These are phyloP conservation scores for Colossoma macropomum DNA, from an alignment of 2,113 vertebrate species.

Conservation along the genomic window DNA sequence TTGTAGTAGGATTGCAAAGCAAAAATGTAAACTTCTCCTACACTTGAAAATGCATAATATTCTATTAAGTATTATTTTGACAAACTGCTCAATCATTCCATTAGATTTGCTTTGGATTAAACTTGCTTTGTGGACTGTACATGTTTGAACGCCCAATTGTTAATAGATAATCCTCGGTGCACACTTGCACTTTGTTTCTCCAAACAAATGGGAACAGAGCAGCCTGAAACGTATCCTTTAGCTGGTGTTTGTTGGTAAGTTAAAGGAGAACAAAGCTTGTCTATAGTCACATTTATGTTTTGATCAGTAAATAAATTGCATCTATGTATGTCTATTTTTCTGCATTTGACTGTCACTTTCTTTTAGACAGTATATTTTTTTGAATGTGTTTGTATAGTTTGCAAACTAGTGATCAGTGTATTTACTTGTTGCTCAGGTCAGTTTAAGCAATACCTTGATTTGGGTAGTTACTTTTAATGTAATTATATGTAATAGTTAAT, in stretches of 20 bases:
- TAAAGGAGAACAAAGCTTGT: background rate
- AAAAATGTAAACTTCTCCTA: background rate
- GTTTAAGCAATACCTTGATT: background rate
- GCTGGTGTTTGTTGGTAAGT: constrained; percentile 50
- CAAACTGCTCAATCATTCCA: background rate
- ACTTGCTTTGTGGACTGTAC: constrained; percentile 14
- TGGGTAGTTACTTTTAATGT: too few relatives aligned
- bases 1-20: background rate
- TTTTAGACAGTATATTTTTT: background rate
- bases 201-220: constrained; percentile 64
- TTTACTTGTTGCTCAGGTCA: background rate
- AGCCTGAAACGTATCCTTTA: background rate
- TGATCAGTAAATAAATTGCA: background rate
- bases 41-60: background rate
- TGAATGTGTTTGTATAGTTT: background rate
- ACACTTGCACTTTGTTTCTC: constrained; percentile 81
- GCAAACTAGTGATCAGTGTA: background rate
- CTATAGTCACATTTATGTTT: background rate
- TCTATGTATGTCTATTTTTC: background rate
- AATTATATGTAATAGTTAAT: too few relatives aligned
- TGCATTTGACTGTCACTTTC: background rate
- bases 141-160: constrained; percentile 57
- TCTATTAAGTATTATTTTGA: background rate
- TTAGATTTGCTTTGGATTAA: constrained; percentile 2
- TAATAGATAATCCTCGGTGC: constrained; percentile 76